Conservation (phyloP, 2,797 vertebrate genomes). For the Pachyuromys duprasi region DNA sequence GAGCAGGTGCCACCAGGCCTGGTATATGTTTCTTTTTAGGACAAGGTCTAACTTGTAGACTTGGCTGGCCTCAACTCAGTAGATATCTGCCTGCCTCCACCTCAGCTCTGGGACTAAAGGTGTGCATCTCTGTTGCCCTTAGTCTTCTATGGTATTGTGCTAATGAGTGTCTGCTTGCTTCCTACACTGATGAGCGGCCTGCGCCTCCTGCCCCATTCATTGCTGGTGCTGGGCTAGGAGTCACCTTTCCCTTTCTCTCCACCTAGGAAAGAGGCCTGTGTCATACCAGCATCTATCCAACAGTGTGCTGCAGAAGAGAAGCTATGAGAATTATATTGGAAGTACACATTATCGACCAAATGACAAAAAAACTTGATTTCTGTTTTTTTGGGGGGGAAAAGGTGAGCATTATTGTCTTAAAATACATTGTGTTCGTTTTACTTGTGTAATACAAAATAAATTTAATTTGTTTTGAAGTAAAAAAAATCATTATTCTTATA, state of each 20-base stretch:
- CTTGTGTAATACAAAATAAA: neutral
- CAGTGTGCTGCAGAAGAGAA: constrained; percentile 91
- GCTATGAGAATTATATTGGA: constrained; percentile 87
- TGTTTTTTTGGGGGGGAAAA: constrained; percentile 66
- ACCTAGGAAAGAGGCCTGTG: constrained; percentile 91
- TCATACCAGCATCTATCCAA: constrained; percentile 92
- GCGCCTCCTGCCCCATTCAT: no score
- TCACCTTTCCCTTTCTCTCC: neutral
- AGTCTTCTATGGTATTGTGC: neutral
- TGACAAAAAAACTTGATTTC: constrained; percentile 92
- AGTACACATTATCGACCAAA: constrained; percentile 89
- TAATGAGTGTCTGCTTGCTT: neutral
- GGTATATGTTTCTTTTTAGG: neutral
- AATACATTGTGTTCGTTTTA: neutral
- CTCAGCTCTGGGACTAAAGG: neutral
- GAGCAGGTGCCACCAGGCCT: neutral
- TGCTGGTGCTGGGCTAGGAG: neutral
- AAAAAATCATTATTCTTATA: neutral
- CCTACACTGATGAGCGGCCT: no score
- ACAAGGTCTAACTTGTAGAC: neutral
- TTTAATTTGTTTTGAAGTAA: neutral
- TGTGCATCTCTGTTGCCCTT: neutral
- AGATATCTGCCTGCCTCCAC: neutral
- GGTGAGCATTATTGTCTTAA: constrained; percentile 80
- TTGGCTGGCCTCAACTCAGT: neutral